These are phyloP conservation scores for Drosophila emarginata DNA, from an alignment of 2,888 invertebrate species.

Conservation along the genomic window DNA sequence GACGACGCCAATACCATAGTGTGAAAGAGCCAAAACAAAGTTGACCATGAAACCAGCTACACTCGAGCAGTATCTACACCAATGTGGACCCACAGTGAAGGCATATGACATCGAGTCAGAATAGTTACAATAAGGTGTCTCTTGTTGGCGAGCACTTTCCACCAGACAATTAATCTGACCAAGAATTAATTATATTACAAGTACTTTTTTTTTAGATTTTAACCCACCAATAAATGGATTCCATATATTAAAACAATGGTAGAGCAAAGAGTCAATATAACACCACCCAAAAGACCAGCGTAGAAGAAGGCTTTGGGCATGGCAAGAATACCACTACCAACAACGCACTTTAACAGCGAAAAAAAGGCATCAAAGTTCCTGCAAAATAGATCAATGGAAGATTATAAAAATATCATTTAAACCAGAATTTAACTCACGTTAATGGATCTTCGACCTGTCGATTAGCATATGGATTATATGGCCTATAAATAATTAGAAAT, in stretches of 20 bases:
- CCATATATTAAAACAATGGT: conserved; percentile 26
- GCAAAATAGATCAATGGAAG: too few relatives aligned
- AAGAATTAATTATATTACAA: not conserved
- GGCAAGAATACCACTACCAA: conserved; percentile 35
- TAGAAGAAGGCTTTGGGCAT: conserved; percentile 30
- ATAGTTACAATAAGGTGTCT: conserved; percentile 41
- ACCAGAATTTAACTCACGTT: conserved; percentile 37
- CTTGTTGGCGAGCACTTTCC: conserved; percentile 25
- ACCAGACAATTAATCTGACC: conserved; percentile 53
- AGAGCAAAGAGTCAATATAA: not conserved
- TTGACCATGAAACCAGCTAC: conserved; percentile 84
- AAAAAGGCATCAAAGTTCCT: conserved; percentile 29
- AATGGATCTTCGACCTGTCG: conserved; percentile 34
- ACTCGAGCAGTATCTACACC: not conserved
- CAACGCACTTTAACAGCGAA: conserved; percentile 19
- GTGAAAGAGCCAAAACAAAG: conserved; percentile 90
- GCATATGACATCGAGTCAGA: conserved; percentile 46
- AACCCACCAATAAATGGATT: conserved; percentile 17
- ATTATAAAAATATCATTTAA: too few relatives aligned
- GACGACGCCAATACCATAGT: conserved; percentile 97
- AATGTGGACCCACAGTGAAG: conserved; percentile 41
- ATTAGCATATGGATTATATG: conserved; percentile 46
- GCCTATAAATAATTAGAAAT: not conserved
- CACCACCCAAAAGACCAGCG: conserved; percentile 17
- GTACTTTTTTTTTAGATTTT: not conserved